These are phyloP conservation scores for Phrynocephalus vlangalii DNA, from an alignment of 2,797 vertebrate genomes.

Conservation along the genomic window DNA sequence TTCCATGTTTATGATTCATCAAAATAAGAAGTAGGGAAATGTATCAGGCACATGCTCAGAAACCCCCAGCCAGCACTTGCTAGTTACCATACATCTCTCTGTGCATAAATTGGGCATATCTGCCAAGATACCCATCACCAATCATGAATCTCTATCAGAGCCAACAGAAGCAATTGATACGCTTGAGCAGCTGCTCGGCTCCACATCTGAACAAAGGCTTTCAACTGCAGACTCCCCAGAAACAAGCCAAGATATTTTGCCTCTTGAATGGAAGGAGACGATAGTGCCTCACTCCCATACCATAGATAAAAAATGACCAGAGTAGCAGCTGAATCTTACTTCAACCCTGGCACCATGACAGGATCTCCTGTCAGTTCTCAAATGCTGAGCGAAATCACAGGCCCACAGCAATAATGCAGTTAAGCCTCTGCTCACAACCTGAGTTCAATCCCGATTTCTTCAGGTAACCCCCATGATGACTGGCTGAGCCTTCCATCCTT, in stretches of 20 bases:
- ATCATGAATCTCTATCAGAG: neutral
- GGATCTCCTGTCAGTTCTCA: neutral
- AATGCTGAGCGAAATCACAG: neutral
- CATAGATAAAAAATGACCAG: neutral
- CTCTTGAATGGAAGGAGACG: neutral
- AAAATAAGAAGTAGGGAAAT: neutral
- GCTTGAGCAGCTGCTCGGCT: neutral
- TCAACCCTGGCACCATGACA: neutral
- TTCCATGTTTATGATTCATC: neutral
- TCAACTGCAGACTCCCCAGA: neutral
- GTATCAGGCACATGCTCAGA: neutral
- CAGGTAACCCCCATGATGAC: no score
- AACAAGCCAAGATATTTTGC: neutral
- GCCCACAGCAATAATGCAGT: no score
- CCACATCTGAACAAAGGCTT: neutral
- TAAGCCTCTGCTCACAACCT: no score
- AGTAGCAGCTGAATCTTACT: neutral
- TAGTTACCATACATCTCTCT: no score
- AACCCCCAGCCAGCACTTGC: neutral
- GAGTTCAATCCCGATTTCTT: no score
- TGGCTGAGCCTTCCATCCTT: no score
- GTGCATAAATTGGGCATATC: no score
- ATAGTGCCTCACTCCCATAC: neutral
- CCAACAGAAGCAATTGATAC: neutral
- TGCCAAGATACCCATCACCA: neutral